Base-by-base conservation (phyloP, 1,140 invertebrate species). In the Brachionus sp. region DNA sequence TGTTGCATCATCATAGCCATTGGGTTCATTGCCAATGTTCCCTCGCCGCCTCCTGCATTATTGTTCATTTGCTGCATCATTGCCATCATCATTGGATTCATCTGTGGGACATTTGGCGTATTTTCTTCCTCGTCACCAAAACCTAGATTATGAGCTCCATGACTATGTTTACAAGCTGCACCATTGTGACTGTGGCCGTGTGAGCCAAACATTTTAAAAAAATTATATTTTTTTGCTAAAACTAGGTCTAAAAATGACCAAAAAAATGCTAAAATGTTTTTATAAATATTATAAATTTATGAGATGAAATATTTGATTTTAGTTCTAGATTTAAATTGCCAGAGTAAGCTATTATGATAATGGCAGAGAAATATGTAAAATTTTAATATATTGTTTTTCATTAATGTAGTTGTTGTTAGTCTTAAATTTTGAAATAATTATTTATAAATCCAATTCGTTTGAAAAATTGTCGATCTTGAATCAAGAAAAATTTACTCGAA, bases 1-100 rank as follows among this genome's bases (percentile, higher is more conserved):
- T 75, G 70, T 10, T 46, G 39, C 70, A 75, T 75, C 70, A 75
- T 75, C 70, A 75, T 75, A 2, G 44, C 44, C 70, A 75, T 75
- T 75, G 70, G 70, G 25, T 75, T 75, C 70, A 75, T 75, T 25
- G 39, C 25, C 42, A 75, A 23, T 9, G 19, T 46, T 46, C 70
- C 39, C 3, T 75, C 42, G 12, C 44, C 44, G 10, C 25, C 10
- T 6, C n/a, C 23, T 29, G 29, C 29, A 46, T n/a, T 46, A 25
- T 75, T 75, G 19, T 25, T 75, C 70, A 75, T 75, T 33, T 44
- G 19, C 23, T 75, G 37, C 70, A 75, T 75, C 70, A 75, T 75
- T 7, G 42, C 44, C 39, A 46, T 46, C 70, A 75, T 75, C 70
- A 75, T 75, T 6, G 70, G 70, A 75, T 75, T 75, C 70, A 75